Conservation (phyloP, 2,113 vertebrate species). For the Neoarius graeffei region DNA sequence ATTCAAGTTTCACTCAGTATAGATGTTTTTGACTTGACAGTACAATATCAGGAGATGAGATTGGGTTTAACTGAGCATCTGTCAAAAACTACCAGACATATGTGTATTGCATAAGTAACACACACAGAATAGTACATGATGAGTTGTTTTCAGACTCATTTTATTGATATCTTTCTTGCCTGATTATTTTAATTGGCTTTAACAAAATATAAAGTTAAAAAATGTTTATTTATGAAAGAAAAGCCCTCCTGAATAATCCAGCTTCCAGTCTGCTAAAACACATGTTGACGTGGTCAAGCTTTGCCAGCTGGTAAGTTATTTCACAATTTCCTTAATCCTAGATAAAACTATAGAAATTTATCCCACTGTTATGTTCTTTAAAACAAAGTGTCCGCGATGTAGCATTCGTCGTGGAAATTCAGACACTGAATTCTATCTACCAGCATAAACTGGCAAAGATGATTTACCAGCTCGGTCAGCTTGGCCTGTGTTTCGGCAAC, state of each 20-base stretch:
- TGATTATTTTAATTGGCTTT: neutral
- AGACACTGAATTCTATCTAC: neutral
- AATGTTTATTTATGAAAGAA: neutral
- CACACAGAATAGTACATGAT: neutral
- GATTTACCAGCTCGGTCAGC: neutral
- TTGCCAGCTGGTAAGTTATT: neutral
- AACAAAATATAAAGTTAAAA: neutral
- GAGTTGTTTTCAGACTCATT: neutral
- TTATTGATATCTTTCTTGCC: neutral
- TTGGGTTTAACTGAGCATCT: neutral
- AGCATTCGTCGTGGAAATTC: neutral
- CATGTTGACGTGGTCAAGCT: neutral
- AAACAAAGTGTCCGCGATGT: neutral
- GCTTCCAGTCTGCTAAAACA: neutral
- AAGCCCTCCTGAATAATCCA: neutral
- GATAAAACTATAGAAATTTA: neutral
- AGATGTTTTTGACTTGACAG: slow-evolving; percentile 12
- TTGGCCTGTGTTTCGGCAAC: neutral
- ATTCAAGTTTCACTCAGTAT: slow-evolving; percentile 32
- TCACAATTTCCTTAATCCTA: neutral
- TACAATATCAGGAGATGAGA: neutral
- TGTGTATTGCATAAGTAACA: neutral
- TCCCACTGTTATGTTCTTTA: neutral
- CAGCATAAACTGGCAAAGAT: neutral
- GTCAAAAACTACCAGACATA: slow-evolving; percentile 5